Evolutionary conservation across 2,888 invertebrate genomes (phyloP), one percentile per base, ranked within the genome.

Genomic region (Andrena marginata): DNA sequence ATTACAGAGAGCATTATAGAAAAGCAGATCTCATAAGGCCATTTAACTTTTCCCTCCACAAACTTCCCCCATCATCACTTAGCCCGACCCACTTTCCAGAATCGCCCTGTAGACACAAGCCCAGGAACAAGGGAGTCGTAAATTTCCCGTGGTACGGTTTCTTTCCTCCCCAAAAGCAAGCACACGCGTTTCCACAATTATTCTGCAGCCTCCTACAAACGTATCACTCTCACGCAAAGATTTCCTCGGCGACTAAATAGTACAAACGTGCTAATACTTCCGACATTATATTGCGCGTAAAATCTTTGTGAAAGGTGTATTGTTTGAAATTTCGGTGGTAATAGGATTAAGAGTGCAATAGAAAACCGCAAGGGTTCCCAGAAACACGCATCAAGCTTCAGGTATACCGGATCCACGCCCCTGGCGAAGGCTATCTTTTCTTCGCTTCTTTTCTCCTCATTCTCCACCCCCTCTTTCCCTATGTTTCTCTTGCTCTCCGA

Each of bases 401-500:
- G 84, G 84, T 85, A 85, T 67, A 51, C 49, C 29, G 42, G 10
- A 31, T 23, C 76, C 81, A 59, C 65, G 71, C 65, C 71, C 75
- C 68, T 60, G 76, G 79, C 65, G 65, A 72, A 60, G 72, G 63
- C 71, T 67, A 63, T 86, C 72, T 67, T 71, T 79, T 48, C 73
- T 76, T 69, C 48, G 67, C 62, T 79, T 31, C 77, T 42, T 85
- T 79, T 79, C 81, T 78, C 77, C 85, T 67, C 62, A 64, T 77
- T 79, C 77, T 70, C 54, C 78, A 59, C 42, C 56, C 67, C 35
- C 49, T 35, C 62, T 20, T 54, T 76, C 64, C 4, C 54, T 75
- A 67, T 48, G 67, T 54, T 20, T 65, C 68, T 64, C 68, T 67
- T 63, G 29, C 29, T 26, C 51, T 56, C 62, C 73, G 54, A 51